Conservation (phyloP, 2,888 invertebrate species). For the Apodemia zela region DNA sequence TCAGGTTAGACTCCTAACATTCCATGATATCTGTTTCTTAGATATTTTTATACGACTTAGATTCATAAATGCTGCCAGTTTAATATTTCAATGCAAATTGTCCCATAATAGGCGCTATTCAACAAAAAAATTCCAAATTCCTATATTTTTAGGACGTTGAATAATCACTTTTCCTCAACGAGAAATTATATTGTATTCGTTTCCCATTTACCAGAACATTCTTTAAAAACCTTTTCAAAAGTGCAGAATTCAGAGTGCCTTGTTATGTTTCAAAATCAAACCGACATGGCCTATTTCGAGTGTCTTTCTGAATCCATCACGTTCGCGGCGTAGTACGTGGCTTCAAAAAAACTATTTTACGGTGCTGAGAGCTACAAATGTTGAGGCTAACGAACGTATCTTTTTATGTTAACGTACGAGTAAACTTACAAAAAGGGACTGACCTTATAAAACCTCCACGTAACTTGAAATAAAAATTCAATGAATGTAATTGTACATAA, state of each 20-base stretch:
- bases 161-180: background rate
- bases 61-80: too few species aligned
- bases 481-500: too few species aligned
- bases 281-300: conserved; percentile 21
- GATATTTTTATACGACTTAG: too few species aligned
- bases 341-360: conserved; percentile 19
- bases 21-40: too few species aligned
- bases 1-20: too few species aligned
- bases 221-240: conserved; percentile 12
- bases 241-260: conserved; percentile 18
- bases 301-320: conserved; percentile 17
- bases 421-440: background rate
- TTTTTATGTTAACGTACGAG: conserved; percentile 2
- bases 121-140: too few species aligned
- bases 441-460: background rate
- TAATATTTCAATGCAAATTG: too few species aligned
- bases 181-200: background rate
- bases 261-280: conserved; percentile 23
- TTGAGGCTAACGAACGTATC: background rate
- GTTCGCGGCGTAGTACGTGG: conserved; percentile 4
- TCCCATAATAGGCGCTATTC: too few species aligned
- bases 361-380: conserved; percentile 12
- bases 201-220: background rate
- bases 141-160: too few species aligned
- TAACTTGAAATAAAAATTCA: background rate